A percentile compares a stretch with the other conserved stretches of the same genome.
Conservation (phyloP, 2,797 vertebrate genomes). For the Echiichthys vipera region DNA sequence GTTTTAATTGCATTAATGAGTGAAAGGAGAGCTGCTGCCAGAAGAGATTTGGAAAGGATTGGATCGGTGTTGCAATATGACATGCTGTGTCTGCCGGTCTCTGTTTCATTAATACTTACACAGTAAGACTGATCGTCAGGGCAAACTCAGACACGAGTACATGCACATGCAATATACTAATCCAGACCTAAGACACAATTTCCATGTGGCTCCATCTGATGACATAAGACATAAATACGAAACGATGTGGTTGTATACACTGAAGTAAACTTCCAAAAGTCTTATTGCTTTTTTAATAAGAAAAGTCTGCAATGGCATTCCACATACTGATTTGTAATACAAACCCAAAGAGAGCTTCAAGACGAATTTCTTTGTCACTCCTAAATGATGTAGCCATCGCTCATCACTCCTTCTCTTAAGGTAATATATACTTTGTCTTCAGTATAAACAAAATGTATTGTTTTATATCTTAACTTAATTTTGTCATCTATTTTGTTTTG, state of each 20-base stretch:
- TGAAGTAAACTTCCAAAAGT: constrained; percentile 54
- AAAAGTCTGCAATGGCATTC: constrained; percentile 51
- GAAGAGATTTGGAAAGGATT: constrained; percentile 34
- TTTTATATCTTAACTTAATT: not conserved
- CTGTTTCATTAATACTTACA: constrained; percentile 35
- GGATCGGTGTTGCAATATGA: constrained; percentile 42
- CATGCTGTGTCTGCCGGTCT: constrained; percentile 42
- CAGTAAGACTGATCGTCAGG: constrained; percentile 23
- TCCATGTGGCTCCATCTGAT: constrained; percentile 56
- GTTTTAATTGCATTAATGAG: constrained; percentile 70
- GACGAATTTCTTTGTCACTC: not conserved
- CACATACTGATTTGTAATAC: constrained; percentile 40
- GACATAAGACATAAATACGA: constrained; percentile 58
- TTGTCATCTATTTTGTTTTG: not conserved
- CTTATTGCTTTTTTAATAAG: constrained; percentile 42
- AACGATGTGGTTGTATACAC: constrained; percentile 61
- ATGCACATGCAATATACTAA: constrained; percentile 25
- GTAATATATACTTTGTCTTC: not conserved
- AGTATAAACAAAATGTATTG: not conserved
- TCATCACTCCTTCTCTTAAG: constrained; percentile 18
- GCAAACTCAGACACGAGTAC: constrained; percentile 38
- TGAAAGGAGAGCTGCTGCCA: constrained; percentile 53
- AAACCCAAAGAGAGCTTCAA: constrained; percentile 35
- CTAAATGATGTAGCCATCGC: not conserved
- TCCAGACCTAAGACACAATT: constrained; percentile 38